These are phyloP conservation scores for Lucilia sericata DNA, from an alignment of 1,140 invertebrate genomes.

Conservation along the genomic window DNA sequence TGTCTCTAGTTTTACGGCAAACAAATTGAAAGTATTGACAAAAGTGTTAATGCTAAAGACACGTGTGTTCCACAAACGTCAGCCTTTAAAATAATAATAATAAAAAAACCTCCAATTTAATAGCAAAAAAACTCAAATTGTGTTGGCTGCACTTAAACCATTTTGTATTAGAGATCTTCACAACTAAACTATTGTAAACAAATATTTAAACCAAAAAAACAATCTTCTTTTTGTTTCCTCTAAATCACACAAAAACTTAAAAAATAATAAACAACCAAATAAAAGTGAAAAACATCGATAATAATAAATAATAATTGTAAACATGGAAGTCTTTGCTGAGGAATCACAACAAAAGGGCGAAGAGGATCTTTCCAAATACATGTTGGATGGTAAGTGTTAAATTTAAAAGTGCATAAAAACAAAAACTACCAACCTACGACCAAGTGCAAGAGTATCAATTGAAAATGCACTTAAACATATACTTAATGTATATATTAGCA, in stretches of 20 bases:
- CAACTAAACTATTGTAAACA: constrained; percentile 2
- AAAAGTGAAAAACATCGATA: constrained; percentile 21
- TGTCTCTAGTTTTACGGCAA: not conserved
- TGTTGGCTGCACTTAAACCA: not conserved
- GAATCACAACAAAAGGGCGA: constrained; percentile 40
- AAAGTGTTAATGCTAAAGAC: not conserved
- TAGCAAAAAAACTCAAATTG: not conserved
- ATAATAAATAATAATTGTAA: constrained; percentile 28
- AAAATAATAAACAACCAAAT: not conserved
- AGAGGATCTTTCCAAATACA: constrained; percentile 47
- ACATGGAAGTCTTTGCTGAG: constrained; percentile 48
- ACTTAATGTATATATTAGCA: no score
- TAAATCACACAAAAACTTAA: constrained; percentile 20
- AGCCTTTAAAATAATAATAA: constrained; percentile 10
- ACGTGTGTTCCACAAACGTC: constrained; percentile 21
- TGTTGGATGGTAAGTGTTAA: constrained; percentile 48
- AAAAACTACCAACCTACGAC: not conserved
- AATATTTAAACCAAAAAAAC: not conserved
- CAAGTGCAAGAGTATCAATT: not conserved
- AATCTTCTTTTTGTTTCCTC: not conserved
- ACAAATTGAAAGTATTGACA: constrained; percentile 22
- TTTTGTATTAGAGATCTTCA: not conserved
- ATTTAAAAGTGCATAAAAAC: not conserved
- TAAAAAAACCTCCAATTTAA: not conserved
- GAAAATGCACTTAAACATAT: no score